A percentile compares a stretch with the other conserved stretches of the same genome.
phyloP scores from a whole-genome alignment of 1,140 invertebrate genomes.

The Drosophila parabipectinata region DNA sequence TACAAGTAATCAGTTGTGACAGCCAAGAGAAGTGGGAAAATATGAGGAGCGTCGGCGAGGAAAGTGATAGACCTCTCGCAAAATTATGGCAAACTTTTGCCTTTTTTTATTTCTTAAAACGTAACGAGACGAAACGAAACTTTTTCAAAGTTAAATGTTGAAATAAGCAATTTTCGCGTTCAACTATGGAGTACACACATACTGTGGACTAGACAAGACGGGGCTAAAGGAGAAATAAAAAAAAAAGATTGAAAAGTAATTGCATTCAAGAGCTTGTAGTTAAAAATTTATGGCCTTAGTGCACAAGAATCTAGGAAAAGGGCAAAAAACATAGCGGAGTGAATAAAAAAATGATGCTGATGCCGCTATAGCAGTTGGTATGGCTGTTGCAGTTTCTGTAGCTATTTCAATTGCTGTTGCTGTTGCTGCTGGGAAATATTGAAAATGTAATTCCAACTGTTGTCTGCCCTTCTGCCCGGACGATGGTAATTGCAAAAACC shows the following conservation, averaged over 20 bases:
- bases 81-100: slow-evolving; percentile 73
- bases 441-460: slow-evolving; percentile 76
- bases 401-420: slow-evolving; percentile 5
- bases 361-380: slow-evolving; percentile 30
- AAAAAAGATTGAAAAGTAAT: slow-evolving; percentile 80
- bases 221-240: slow-evolving; percentile 23
- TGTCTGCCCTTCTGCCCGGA: slow-evolving; percentile 21
- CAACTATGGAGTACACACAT: slow-evolving; percentile 36
- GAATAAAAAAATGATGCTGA: slow-evolving; percentile 56
- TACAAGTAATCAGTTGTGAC: slow-evolving; percentile 45
- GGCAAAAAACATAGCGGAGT: slow-evolving; percentile 21
- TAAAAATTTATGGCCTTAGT: slow-evolving; percentile 77
- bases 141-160: slow-evolving; percentile 77
- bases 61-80: slow-evolving; percentile 67
- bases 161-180: slow-evolving; percentile 79
- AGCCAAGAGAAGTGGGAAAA: slow-evolving; percentile 15
- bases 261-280: slow-evolving; percentile 80
- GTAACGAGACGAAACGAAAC: slow-evolving; percentile 63
- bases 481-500: slow-evolving; percentile 68
- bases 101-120: slow-evolving; percentile 47
- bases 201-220: slow-evolving; percentile 27
- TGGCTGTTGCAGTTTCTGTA: slow-evolving; percentile 25
- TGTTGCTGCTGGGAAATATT: slow-evolving; percentile 60
- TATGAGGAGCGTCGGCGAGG: slow-evolving; percentile 1
- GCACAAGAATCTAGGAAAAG: slow-evolving; percentile 65